phyloP scores from a whole-genome alignment of 2,797 vertebrate genomes.

The Alauda arvensis region DNA sequence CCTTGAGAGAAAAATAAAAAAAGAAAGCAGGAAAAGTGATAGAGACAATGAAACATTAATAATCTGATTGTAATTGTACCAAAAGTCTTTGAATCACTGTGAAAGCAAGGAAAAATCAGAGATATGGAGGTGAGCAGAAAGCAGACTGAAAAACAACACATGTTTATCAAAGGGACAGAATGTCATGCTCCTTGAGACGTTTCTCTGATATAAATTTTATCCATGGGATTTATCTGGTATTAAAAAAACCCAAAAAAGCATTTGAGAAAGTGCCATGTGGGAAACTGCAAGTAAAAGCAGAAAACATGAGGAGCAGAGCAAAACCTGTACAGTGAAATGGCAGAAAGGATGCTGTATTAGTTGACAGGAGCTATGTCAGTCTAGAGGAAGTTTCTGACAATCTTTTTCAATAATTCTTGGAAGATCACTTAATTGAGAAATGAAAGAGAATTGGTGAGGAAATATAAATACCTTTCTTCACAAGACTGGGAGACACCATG shows the following conservation, averaged over 20 bases:
- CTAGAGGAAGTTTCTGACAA: not conserved
- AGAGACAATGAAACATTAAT: not conserved
- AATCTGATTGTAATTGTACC: not conserved
- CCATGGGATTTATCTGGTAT: not conserved
- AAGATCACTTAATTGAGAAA: not conserved
- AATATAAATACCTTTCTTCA: not conserved
- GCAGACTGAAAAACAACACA: rapidly evolving
- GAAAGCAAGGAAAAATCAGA: not conserved
- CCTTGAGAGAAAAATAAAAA: not conserved
- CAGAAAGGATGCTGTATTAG: not conserved
- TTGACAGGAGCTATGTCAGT: not conserved
- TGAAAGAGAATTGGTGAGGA: not conserved
- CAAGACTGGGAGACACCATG: not conserved
- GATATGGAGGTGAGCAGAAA: not conserved
- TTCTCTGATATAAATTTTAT: not conserved
- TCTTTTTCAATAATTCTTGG: not conserved
- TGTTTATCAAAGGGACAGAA: not conserved
- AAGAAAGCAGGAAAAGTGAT: not conserved
- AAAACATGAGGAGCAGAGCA: not conserved
- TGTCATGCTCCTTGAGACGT: not conserved
- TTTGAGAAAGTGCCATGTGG: not conserved
- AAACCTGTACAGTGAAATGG: not conserved
- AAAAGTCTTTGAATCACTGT: not conserved
- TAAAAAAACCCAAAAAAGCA: rapidly evolving
- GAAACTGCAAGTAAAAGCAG: not conserved